Base-by-base conservation (phyloP, 2,797 vertebrate species). In the Pygocentrus nattereri region DNA sequence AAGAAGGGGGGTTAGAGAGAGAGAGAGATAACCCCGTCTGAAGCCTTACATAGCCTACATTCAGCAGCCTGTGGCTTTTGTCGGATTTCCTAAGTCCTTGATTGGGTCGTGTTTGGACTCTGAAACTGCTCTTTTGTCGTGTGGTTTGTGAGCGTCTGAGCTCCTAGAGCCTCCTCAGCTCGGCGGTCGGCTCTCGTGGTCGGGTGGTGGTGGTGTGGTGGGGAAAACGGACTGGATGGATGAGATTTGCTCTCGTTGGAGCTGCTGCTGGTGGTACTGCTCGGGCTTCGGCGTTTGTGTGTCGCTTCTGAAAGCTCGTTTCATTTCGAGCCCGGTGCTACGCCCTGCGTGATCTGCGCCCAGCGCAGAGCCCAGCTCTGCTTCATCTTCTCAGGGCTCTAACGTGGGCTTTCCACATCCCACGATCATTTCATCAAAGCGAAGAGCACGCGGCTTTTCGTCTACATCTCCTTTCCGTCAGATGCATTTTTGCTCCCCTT, bases 321-420 rank as follows among this genome's bases (percentile, higher is more conserved):
- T 7, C 30, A 1, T 31, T 31, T 34, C 1, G 30, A 72, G 44
- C 47, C 72, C 30, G 23, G 85, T 85, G 87, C 84, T 85, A 86
- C 88, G 87, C 88, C 88, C 88, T 88, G 68, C 50, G 79, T 72
- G 78, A 61, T 70, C 84, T 74, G 54, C 62, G 59, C 78, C 41
- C 31, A 49, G 44, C 77, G n/a, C n/a, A n/a, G n/a, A 44, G 10
- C 41, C 83, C 50, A 73, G 80, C 70, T 82, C 78, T 74, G 70
- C 83, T 79, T 13, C 86, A 78, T 79, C 80, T 13, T 13, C 23
- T 49, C 62, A 19, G 27, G 81, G 77, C 69, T 30, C 6, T 31
- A 82, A 67, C 82, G 62, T 71, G 72, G 65, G 77, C 54, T 76
- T 75, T 69, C 34, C 38, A 52, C 30, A 77, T 79, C 78, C 58